Base-by-base conservation (phyloP, 2,888 invertebrate species). In the Melikaiella ostensackeni region DNA sequence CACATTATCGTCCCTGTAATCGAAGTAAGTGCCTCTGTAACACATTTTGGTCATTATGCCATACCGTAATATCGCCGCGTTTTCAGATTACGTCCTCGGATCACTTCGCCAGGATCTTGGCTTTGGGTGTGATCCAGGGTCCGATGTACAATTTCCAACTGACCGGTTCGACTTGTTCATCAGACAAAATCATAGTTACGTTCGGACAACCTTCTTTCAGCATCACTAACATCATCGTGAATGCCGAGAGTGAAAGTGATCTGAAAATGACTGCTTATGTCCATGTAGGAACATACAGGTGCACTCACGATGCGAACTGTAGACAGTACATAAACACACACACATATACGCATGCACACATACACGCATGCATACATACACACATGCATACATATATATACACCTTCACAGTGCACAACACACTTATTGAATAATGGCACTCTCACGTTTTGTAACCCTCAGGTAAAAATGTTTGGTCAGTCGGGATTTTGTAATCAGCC, bases 221-320 rank as follows among this genome's bases (percentile, higher is more conserved):
- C 55, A 8, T 24, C 42, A 63, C 33, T 59, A 6, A 35, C 50
- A 7, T 21, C 42, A 33, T 1, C 59, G 80, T 73, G 83, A 81
- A 86, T 84, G 84, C 81, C 79, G 84, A 84, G 87, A 88, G 91
- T 90, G 91, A 90, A 91, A 91, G 91, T 90, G 86, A 89, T 90
- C 89, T 88, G 78, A 87, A 89, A 90, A 87, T 86, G 85, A 81
- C 79, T 84, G 84, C 78, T 83, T 75, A 46, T 50, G 27, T 46
- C 46, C 55, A 70, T 66, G 74, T 76, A 74, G 61, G 74, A 61
- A 46, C 64, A 75, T 74, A 63, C 76, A 73, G 77, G 77, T 82
- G 79, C 80, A 74, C 79, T 80, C 79, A 76, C 79, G 74, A 61
- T 74, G 78, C 75, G 74, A 62, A 75, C 73, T 46, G 66, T 62